Conservation (phyloP, 2,113 vertebrate genomes). For the Rhagologus leucostigma region DNA sequence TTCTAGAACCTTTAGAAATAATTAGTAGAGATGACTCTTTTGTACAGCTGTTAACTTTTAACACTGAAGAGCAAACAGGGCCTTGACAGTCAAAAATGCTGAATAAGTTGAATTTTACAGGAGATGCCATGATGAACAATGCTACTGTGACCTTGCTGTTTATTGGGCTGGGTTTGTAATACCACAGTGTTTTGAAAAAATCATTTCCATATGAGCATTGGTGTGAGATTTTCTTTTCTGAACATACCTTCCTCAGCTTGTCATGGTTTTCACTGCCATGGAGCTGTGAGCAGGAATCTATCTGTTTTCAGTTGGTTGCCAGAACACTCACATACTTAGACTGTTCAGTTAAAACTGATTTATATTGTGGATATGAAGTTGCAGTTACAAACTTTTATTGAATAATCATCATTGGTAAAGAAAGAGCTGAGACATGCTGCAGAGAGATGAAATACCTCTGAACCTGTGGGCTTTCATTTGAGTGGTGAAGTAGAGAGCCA, state of each 20-base stretch:
- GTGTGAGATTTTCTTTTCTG: slow-evolving; percentile 44
- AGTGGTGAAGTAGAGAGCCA: not conserved
- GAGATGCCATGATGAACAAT: slow-evolving; percentile 1
- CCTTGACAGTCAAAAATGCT: not conserved
- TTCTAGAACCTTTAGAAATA: not conserved
- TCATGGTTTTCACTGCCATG: slow-evolving; percentile 20
- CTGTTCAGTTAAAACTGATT: slow-evolving; percentile 8
- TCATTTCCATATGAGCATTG: slow-evolving; percentile 51
- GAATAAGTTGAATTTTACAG: not conserved
- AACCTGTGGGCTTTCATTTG: not conserved
- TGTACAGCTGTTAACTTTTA: not conserved
- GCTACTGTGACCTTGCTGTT: slow-evolving; percentile 5
- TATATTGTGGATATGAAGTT: slow-evolving; percentile 35
- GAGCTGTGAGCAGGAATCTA: not conserved
- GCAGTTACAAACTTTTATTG: slow-evolving; percentile 24
- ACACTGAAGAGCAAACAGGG: not conserved
- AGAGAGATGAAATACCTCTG: not conserved
- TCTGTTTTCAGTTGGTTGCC: slow-evolving; percentile 45
- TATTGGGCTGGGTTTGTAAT: slow-evolving; percentile 1
- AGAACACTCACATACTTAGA: slow-evolving; percentile 1
- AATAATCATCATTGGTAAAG: not conserved
- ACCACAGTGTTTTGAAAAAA: slow-evolving; percentile 1
- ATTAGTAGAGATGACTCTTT: not conserved
- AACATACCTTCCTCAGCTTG: slow-evolving; percentile 20
- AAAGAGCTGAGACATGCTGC: not conserved